Evolutionary conservation across 2,797 vertebrate genomes (phyloP).

Genomic region (Microtus agrestis): DNA sequence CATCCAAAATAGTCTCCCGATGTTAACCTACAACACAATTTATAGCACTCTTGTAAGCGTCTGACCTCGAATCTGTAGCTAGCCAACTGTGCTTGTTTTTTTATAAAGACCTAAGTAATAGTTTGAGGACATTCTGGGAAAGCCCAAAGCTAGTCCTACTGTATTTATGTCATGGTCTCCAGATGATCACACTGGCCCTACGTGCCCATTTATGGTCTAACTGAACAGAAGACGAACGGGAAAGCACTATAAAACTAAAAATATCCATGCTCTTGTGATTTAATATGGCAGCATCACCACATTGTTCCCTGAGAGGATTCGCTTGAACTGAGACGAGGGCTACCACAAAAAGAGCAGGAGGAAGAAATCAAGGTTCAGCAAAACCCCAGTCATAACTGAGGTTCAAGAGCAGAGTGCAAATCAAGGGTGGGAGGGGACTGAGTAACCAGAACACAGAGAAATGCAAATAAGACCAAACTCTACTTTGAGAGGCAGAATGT

Average conservation of each 20-base stretch:
- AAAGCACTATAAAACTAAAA: conserved; percentile 67
- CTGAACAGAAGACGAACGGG: conserved; percentile 27
- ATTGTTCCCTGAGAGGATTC: background rate
- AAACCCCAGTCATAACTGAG: background rate
- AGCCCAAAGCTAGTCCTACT: background rate
- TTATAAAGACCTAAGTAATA: conserved; percentile 2
- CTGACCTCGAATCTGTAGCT: background rate
- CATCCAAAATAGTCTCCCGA: background rate
- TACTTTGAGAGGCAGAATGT: background rate
- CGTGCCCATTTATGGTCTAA: background rate
- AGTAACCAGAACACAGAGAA: background rate
- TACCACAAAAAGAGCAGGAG: conserved; percentile 7
- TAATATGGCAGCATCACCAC: conserved; percentile 25
- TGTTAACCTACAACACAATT: background rate
- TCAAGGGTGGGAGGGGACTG: background rate
- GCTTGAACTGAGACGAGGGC: background rate
- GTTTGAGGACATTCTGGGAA: conserved; percentile 40
- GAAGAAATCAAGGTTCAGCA: background rate
- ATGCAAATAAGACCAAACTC: background rate
- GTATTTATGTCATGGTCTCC: background rate
- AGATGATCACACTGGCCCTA: background rate
- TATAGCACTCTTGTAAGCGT: background rate
- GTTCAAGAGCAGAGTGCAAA: background rate
- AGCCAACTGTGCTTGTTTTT: conserved; percentile 22
- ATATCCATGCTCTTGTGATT: conserved; percentile 50